Evolutionary conservation across 2,797 vertebrate genomes (phyloP).

Genomic region (Phrynocephalus guinanensis): DNA sequence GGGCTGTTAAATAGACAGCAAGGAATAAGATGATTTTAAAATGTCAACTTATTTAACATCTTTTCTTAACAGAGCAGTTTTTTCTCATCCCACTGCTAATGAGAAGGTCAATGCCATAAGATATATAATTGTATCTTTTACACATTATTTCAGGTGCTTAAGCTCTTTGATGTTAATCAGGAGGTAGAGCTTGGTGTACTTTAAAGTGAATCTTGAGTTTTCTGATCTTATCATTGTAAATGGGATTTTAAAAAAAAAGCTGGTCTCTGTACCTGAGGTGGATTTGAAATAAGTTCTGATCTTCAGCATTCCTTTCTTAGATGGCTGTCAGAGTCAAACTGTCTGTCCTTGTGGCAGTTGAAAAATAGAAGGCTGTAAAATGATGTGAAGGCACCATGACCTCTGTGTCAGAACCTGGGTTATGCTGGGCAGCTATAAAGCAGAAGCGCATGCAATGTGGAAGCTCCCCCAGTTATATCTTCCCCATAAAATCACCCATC

Average conservation of each 20-base stretch:
- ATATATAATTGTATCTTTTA: constrained; percentile 42
- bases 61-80: constrained; percentile 56
- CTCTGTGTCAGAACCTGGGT: background rate
- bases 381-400: background rate
- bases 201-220: constrained; percentile 56
- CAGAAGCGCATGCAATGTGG: too few relatives aligned
- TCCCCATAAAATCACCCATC: too few relatives aligned
- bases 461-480: background rate
- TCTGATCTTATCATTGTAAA: constrained; percentile 53
- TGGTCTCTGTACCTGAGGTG: constrained; percentile 59
- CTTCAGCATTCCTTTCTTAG: constrained; percentile 64
- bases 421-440: background rate
- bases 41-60: constrained; percentile 63
- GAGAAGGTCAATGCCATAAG: constrained; percentile 40
- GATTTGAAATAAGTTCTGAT: constrained; percentile 70
- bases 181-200: constrained; percentile 58
- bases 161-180: constrained; percentile 60
- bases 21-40: constrained; percentile 64
- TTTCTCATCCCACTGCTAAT: constrained; percentile 42
- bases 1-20: constrained; percentile 55
- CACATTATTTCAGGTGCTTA: constrained; percentile 40
- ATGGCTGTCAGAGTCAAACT: background rate
- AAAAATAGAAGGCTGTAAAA: background rate
- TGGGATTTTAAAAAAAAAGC: constrained; percentile 30
- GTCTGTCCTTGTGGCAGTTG: background rate